These are phyloP conservation scores for Thunnus maccoyii DNA, from an alignment of 2,113 vertebrate genomes.

Conservation along the genomic window DNA sequence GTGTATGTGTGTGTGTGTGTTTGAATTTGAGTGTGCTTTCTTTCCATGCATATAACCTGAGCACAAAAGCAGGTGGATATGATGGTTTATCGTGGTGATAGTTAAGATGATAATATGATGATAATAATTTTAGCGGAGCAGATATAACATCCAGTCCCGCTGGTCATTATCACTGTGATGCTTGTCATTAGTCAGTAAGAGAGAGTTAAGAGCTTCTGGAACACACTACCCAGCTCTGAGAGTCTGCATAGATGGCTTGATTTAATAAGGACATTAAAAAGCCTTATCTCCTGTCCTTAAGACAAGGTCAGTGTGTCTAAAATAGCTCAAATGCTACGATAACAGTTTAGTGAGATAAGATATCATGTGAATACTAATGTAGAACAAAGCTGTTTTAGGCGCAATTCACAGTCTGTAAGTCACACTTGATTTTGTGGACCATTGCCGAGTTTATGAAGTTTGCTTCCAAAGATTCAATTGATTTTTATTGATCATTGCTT, in stretches of 20 bases:
- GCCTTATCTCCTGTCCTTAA: conserved; percentile 82
- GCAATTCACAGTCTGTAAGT: conserved; percentile 79
- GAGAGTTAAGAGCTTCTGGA: conserved; percentile 64
- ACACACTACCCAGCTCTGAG: conserved; percentile 58
- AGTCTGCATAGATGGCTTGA: conserved; percentile 78
- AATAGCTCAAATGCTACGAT: conserved; percentile 84
- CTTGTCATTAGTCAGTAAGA: conserved; percentile 74
- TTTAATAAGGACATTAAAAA: conserved; percentile 86
- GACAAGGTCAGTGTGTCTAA: conserved; percentile 84
- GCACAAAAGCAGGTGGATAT: conserved; percentile 50
- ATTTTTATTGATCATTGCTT: conserved; percentile 72
- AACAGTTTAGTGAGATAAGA: conserved; percentile 75
- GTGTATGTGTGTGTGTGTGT: conserved; percentile 22
- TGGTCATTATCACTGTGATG: conserved; percentile 73
- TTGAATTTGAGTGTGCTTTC: conserved; percentile 22
- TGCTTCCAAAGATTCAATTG: conserved; percentile 63
- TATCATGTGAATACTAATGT: conserved; percentile 77
- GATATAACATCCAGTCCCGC: conserved; percentile 48
- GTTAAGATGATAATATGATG: conserved; percentile 53
- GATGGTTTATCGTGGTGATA: conserved; percentile 43
- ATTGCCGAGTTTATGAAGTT: conserved; percentile 72
- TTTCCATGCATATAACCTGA: conserved; percentile 39
- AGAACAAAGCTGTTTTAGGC: conserved; percentile 64
- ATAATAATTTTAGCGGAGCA: conserved; percentile 25
- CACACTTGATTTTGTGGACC: conserved; percentile 76